A percentile compares a stretch with the other conserved stretches of the same genome.
Conservation (phyloP, 1,140 invertebrate species). For the Rhizoglyphus robini region DNA sequence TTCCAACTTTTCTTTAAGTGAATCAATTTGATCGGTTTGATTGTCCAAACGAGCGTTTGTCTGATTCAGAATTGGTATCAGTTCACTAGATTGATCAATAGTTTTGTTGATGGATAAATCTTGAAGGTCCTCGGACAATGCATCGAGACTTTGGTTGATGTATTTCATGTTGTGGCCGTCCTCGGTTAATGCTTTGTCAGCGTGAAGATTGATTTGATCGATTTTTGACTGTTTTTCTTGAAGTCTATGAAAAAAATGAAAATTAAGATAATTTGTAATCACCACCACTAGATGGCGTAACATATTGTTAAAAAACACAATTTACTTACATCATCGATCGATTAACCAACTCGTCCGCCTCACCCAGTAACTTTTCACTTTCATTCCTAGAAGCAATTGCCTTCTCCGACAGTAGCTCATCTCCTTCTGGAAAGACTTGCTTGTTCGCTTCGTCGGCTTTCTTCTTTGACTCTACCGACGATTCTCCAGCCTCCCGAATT, state of each 20-base stretch:
- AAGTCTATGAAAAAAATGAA: too few relatives aligned
- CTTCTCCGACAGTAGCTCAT: conserved; percentile 33
- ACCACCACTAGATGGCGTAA: too few relatives aligned
- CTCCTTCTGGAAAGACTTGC: conserved; percentile 31
- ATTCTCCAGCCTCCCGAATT: conserved; percentile 45
- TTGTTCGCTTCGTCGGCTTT: conserved; percentile 45
- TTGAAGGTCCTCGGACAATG: conserved; percentile 17
- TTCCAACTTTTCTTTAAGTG: conserved; percentile 28
- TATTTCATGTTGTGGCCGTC: conserved; percentile 21
- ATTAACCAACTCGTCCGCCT: conserved; percentile 28
- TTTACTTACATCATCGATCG: too few relatives aligned
- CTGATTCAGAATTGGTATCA: conserved; percentile 9
- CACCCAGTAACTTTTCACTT: conserved; percentile 47
- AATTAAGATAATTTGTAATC: too few relatives aligned
- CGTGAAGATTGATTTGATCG: conserved; percentile 19
- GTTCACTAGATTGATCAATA: neutral
- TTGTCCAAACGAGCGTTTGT: conserved; percentile 23
- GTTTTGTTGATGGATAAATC: conserved; percentile 6
- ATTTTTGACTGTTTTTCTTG: conserved; percentile 24
- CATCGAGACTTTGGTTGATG: conserved; percentile 25
- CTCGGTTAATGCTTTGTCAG: conserved; percentile 20
- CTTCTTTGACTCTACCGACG: conserved; percentile 48
- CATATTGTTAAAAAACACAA: too few relatives aligned
- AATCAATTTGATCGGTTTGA: conserved; percentile 25
- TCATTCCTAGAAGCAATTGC: conserved; percentile 50